Conservation (phyloP, 2,113 vertebrate species). For the Centropus bengalensis region DNA sequence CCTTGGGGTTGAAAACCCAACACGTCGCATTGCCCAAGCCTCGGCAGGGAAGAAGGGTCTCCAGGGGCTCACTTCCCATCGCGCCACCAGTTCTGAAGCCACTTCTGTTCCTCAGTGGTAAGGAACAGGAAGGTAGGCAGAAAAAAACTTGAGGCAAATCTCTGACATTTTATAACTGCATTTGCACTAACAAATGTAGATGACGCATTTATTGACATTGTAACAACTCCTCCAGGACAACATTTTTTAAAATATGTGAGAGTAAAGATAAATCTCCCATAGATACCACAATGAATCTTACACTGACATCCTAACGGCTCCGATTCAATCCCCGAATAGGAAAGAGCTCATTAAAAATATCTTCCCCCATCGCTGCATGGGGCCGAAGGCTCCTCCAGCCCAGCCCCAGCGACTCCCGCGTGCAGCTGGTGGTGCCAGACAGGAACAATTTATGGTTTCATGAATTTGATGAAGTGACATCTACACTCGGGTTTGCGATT, state of each 20-base stretch:
- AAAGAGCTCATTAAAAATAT: conserved; percentile 70
- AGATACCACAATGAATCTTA: conserved; percentile 68
- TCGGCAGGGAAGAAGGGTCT: not conserved
- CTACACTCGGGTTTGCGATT: conserved; percentile 55
- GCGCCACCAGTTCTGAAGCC: accelerated
- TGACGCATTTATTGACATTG: conserved; percentile 55
- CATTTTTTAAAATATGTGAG: not conserved
- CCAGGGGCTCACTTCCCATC: not conserved
- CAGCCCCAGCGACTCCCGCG: conserved; percentile 2
- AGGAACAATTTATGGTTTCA: conserved; percentile 64
- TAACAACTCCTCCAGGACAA: conserved; percentile 72
- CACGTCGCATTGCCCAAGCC: not conserved
- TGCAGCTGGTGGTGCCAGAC: conserved; percentile 67
- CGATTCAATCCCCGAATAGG: conserved; percentile 62
- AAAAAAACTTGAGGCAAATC: conserved; percentile 8
- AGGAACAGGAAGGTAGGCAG: not conserved
- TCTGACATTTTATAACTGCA: conserved; percentile 49
- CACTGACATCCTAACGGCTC: conserved; percentile 63
- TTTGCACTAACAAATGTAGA: conserved; percentile 61
- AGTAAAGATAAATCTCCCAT: conserved; percentile 64
- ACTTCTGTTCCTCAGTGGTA: not conserved
- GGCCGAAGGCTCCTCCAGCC: conserved; percentile 59
- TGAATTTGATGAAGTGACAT: conserved; percentile 72
- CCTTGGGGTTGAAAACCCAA: not conserved
- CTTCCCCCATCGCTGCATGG: conserved; percentile 50